These are phyloP conservation scores for Ariopsis seemanni DNA, from an alignment of 2,113 vertebrate genomes.

Conservation along the genomic window DNA sequence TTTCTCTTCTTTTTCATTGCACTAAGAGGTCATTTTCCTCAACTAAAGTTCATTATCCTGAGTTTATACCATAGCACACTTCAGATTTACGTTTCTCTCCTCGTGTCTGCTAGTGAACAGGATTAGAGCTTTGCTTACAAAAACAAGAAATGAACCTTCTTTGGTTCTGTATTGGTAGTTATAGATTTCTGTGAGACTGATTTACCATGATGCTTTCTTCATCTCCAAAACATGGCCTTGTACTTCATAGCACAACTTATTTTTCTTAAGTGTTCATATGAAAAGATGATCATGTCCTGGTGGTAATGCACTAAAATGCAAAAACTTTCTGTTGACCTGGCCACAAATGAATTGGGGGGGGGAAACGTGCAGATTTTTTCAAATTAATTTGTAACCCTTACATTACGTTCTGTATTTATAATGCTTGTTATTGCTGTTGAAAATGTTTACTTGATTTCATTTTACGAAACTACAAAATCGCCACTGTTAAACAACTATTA, in stretches of 20 bases:
- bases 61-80: not conserved
- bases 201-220: not conserved
- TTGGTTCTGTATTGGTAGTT: not conserved
- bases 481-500: not conserved
- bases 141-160: not conserved
- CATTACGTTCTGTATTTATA: not conserved
- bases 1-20: not conserved
- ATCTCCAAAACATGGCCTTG: not conserved
- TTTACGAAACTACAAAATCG: not conserved
- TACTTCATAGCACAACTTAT: not conserved
- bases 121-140: not conserved
- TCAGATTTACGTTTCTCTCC: too few species aligned
- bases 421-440: not conserved
- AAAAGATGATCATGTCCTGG: not conserved
- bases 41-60: not conserved
- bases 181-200: too few species aligned
- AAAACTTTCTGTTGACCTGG: not conserved
- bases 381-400: not conserved
- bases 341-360: not conserved
- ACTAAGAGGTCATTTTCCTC: not conserved
- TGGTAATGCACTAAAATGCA: not conserved
- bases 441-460: not conserved
- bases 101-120: not conserved
- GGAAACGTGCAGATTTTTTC: not conserved
- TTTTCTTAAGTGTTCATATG: not conserved